Percentiles rank a stretch among this genome's conserved stretches.
Evolutionary conservation across 2,113 vertebrate genomes (phyloP).

Genomic region (Phoxinus phoxinus): DNA sequence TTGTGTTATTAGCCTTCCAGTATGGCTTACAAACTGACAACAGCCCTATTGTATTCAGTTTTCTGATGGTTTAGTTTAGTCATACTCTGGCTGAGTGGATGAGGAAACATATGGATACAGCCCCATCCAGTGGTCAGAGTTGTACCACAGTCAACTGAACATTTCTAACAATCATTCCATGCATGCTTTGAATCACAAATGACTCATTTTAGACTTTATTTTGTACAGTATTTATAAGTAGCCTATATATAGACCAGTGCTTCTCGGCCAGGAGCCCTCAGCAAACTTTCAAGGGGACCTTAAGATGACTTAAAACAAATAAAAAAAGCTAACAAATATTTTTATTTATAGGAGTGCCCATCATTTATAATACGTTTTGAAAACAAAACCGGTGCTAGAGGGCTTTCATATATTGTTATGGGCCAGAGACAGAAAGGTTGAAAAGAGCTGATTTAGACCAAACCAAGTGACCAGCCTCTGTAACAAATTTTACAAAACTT

Average conservation of each 20-base stretch:
- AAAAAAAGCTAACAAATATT: no score
- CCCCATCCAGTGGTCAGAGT: conserved; percentile 35
- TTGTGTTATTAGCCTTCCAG: neutral
- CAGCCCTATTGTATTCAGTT: neutral
- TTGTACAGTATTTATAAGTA: neutral
- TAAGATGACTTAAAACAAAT: neutral
- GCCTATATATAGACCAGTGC: neutral
- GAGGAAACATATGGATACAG: conserved; percentile 1
- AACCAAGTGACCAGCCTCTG: neutral
- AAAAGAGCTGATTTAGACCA: neutral
- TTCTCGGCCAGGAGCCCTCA: neutral
- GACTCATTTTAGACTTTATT: neutral
- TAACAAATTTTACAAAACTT: no score
- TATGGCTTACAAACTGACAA: neutral
- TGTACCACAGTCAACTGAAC: neutral
- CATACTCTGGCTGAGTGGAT: neutral
- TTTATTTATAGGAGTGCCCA: no score
- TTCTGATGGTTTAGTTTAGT: neutral
- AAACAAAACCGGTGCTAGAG: neutral
- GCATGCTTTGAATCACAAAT: neutral
- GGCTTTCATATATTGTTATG: neutral
- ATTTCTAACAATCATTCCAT: neutral
- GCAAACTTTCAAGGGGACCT: neutral
- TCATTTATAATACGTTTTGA: neutral
- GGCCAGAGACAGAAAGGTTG: neutral